Evolutionary conservation across 2,797 vertebrate genomes (phyloP), one percentile per base, ranked within the genome.

Genomic region (Poeciliopsis gracilis): DNA sequence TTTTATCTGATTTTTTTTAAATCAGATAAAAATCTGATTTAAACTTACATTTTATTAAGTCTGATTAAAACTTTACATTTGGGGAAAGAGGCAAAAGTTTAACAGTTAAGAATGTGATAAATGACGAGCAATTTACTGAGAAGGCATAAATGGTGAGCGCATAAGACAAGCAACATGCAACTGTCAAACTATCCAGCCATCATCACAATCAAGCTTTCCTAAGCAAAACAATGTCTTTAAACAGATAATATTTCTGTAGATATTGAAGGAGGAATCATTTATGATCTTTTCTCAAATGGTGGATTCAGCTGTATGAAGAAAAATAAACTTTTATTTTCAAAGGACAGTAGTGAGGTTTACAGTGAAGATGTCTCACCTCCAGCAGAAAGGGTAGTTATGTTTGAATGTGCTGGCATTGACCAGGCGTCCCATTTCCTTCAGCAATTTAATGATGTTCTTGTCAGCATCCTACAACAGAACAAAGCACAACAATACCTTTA

Each of bases 311-410:
- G 28, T 15, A 33, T 43, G 30, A 45, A 55, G 53, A 61, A 76
- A 76, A 46, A 73, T 7, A 69, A 47, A 28, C 36, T 43, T 30
- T 55, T 43, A 18, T 15, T 78, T 79, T 61, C 30, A 73, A 0
- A 74, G 51, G 84, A 75, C 11, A 53, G 28, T 30, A 28, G 18
- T 49, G 23, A 55, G 16, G 59, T 70, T 55, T 36, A 28, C 11
- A 67, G 30, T 75, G 11, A 66, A 61, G 36, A 30, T n/a, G 72
- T 81, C 95, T 96, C 89, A 99, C 98, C 98, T 98, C 98, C 98
- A 99, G 94, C 98, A 99, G 95, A 99, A 99, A 18, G 98, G 98
- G 86, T 99, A 99, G 93, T 77, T 99, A 89, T 99, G 98, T 84
- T 97, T 99, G 87, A 95, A 97, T 6, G 85, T 93, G 84, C 95